phyloP scores from a whole-genome alignment of 2,797 vertebrate species.

The Acridotheres tristis region DNA sequence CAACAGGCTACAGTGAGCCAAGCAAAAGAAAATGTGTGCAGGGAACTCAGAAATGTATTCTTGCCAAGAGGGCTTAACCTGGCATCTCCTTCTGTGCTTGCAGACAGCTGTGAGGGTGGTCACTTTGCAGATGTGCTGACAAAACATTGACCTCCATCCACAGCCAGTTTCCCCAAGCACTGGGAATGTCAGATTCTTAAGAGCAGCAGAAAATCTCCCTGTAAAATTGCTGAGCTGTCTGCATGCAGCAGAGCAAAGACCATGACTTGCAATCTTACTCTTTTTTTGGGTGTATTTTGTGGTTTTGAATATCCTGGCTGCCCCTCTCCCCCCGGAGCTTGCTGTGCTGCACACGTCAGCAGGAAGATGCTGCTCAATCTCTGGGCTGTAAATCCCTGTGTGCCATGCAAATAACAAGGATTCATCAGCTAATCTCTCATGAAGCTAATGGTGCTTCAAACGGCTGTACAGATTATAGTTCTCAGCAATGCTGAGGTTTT shows the following conservation, averaged over 20 bases:
- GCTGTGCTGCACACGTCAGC: background rate
- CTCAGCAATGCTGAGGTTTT: background rate
- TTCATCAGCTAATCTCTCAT: background rate
- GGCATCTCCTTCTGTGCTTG: background rate
- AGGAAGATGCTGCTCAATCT: background rate
- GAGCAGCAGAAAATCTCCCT: background rate
- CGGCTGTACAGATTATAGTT: background rate
- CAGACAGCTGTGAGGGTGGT: background rate
- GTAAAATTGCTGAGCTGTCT: background rate
- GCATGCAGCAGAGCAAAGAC: background rate
- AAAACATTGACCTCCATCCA: accelerated
- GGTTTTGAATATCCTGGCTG: background rate
- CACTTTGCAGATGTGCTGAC: background rate
- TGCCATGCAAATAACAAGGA: background rate
- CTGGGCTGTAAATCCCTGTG: background rate
- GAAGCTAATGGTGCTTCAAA: background rate
- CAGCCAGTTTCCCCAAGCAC: background rate
- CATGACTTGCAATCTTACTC: background rate
- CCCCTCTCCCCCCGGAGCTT: background rate
- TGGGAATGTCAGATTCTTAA: background rate
- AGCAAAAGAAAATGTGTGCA: background rate
- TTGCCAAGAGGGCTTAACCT: background rate
- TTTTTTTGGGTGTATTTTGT: background rate
- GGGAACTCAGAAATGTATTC: background rate
- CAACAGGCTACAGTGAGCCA: background rate